Percentiles rank a stretch among this genome's conserved stretches.
phyloP scores from a whole-genome alignment of 2,797 vertebrate species.

The Selene dorsalis region DNA sequence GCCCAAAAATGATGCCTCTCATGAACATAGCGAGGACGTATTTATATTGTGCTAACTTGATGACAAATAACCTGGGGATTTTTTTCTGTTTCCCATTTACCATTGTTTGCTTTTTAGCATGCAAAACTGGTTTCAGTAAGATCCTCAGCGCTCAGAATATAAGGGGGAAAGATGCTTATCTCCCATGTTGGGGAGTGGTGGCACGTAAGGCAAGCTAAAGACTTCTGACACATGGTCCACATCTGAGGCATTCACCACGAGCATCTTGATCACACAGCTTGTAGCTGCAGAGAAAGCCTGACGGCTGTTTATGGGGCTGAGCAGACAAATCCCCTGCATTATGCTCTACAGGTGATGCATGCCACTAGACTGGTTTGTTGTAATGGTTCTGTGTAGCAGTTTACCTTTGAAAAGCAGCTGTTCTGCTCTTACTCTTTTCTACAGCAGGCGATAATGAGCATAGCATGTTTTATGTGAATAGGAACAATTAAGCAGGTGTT shows the following conservation, averaged over 20 bases:
- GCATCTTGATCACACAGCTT: constrained; percentile 67
- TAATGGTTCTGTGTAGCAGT: constrained; percentile 20
- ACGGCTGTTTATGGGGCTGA: constrained; percentile 65
- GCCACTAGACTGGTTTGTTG: constrained; percentile 57
- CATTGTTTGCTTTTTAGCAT: constrained; percentile 73
- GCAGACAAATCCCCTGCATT: constrained; percentile 71
- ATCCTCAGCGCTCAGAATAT: constrained; percentile 35
- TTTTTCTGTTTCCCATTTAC: constrained; percentile 73
- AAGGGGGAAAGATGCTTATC: constrained; percentile 69
- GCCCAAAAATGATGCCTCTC: constrained; percentile 44
- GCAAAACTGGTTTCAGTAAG: constrained; percentile 70
- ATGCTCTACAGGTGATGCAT: constrained; percentile 72
- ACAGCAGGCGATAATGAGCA: constrained; percentile 58
- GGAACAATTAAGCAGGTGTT: constrained; percentile 46
- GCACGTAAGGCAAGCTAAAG: constrained; percentile 64
- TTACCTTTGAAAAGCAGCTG: constrained; percentile 44
- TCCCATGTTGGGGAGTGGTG: constrained; percentile 58
- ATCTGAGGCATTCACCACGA: constrained; percentile 70
- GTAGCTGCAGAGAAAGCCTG: constrained; percentile 63
- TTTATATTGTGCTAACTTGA: constrained; percentile 78
- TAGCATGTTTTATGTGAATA: constrained; percentile 37
- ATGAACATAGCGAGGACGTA: constrained; percentile 51
- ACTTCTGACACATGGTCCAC: constrained; percentile 75
- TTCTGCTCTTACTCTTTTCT: constrained; percentile 31
- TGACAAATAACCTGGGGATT: constrained; percentile 79